Conservation (phyloP, 2,888 invertebrate species). For the Eupeodes latifasciatus region DNA sequence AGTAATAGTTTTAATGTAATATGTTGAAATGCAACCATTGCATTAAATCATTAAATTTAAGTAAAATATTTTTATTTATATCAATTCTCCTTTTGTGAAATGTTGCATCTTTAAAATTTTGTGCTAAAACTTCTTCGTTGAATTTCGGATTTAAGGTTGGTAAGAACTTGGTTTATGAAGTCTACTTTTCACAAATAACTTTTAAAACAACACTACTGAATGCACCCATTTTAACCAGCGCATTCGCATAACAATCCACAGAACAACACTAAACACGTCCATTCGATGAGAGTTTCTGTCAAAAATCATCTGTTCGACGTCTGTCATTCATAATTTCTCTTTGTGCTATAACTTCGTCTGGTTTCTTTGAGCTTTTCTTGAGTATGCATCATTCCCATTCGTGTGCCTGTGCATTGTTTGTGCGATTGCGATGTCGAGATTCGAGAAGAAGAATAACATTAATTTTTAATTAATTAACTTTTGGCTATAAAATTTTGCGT, state of each 20-base stretch:
- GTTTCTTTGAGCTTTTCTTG: constrained; percentile 37
- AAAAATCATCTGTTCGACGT: constrained; percentile 61
- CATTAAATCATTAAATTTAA: too few species aligned
- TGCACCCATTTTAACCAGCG: neutral
- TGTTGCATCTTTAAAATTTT: too few species aligned
- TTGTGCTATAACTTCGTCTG: constrained; percentile 45
- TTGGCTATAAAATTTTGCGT: constrained; percentile 38
- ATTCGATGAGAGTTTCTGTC: constrained; percentile 18
- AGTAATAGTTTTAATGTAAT: too few species aligned
- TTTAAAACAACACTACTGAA: neutral
- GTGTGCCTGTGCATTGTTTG: constrained; percentile 76
- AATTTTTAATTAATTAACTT: constrained; percentile 70
- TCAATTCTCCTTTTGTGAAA: too few species aligned
- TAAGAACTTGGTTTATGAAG: too few species aligned
- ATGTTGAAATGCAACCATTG: too few species aligned
- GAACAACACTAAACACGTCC: constrained; percentile 5
- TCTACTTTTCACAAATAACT: neutral
- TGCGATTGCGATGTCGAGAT: constrained; percentile 70
- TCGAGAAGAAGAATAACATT: constrained; percentile 55
- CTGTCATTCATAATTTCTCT: constrained; percentile 59
- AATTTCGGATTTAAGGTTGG: too few species aligned
- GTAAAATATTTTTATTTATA: too few species aligned
- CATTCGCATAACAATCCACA: neutral
- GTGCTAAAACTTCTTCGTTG: too few species aligned
- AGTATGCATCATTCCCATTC: constrained; percentile 74